These are phyloP conservation scores for Chrysomallon squamiferum DNA, from an alignment of 1,140 invertebrate genomes.

Conservation along the genomic window DNA sequence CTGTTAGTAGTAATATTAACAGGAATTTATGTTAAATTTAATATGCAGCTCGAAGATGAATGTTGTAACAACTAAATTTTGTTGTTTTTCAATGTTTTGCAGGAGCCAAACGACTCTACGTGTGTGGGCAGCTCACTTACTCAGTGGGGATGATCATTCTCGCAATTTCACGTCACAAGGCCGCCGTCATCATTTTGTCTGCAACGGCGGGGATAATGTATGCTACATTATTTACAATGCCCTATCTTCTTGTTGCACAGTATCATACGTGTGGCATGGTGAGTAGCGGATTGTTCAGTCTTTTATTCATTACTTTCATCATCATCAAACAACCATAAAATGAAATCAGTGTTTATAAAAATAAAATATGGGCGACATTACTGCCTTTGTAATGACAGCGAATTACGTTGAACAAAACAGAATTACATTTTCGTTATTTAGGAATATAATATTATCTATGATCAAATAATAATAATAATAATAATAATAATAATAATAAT, in stretches of 20 bases:
- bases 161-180: constrained; percentile 77
- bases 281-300: constrained; percentile 45
- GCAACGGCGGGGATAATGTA: constrained; percentile 85
- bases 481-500: too few relatives aligned
- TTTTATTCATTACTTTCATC: not conserved
- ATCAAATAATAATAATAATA: too few relatives aligned
- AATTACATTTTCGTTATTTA: not conserved
- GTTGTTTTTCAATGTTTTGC: constrained; percentile 18
- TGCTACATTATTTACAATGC: constrained; percentile 96
- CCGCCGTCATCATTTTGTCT: constrained; percentile 52
- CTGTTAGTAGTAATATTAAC: too few relatives aligned
- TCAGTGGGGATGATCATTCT: constrained; percentile 88
- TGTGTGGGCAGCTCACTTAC: constrained; percentile 90
- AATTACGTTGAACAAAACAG: not conserved
- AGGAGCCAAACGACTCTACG: constrained; percentile 87
- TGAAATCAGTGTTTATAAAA: not conserved
- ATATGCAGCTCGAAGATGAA: too few relatives aligned
- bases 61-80: too few relatives aligned
- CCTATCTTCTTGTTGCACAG: constrained; percentile 90
- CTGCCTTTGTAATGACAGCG: not conserved
- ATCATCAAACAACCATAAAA: not conserved
- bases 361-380: not conserved
- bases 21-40: too few relatives aligned
- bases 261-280: constrained; percentile 89
- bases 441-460: too few relatives aligned